phyloP scores from a whole-genome alignment of 2,888 invertebrate species.

The Polydrusus pterygomalis region DNA sequence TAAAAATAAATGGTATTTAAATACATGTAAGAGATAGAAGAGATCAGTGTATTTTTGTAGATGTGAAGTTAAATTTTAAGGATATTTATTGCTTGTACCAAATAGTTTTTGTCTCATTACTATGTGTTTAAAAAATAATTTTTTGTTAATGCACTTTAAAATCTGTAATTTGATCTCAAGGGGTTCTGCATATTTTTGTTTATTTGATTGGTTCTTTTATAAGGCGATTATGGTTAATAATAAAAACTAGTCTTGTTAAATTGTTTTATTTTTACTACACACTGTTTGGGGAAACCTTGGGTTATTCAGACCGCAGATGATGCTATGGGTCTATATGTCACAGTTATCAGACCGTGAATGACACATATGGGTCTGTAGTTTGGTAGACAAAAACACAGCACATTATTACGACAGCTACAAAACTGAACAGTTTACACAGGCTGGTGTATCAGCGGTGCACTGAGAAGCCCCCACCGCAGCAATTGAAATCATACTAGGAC shows the following conservation, averaged over 20 bases:
- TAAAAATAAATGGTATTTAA: constrained; percentile 45
- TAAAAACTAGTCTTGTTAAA: constrained; percentile 67
- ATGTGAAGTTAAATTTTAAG: constrained; percentile 60
- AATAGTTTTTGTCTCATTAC: too few relatives aligned
- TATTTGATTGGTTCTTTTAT: constrained; percentile 26
- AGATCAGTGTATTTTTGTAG: constrained; percentile 69
- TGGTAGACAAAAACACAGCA: too few relatives aligned
- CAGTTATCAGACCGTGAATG: too few relatives aligned
- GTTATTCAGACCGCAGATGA: too few relatives aligned
- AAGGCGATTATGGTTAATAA: constrained; percentile 64
- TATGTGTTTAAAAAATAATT: not conserved
- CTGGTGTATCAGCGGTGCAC: too few relatives aligned
- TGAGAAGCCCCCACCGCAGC: too few relatives aligned
- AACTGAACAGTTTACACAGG: too few relatives aligned
- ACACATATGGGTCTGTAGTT: too few relatives aligned
- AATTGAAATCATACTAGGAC: too few relatives aligned
- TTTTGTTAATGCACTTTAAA: constrained; percentile 22
- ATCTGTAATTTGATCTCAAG: constrained; percentile 27
- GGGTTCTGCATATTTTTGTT: constrained; percentile 14
- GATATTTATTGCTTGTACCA: constrained; percentile 14
- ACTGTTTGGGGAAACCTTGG: too few relatives aligned
- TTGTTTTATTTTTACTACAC: constrained; percentile 27
- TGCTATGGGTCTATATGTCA: too few relatives aligned
- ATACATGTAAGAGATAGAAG: constrained; percentile 57
- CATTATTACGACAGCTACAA: too few relatives aligned